Base-by-base conservation (phyloP, 2,113 vertebrate species). In the Platichthys stellatus region DNA sequence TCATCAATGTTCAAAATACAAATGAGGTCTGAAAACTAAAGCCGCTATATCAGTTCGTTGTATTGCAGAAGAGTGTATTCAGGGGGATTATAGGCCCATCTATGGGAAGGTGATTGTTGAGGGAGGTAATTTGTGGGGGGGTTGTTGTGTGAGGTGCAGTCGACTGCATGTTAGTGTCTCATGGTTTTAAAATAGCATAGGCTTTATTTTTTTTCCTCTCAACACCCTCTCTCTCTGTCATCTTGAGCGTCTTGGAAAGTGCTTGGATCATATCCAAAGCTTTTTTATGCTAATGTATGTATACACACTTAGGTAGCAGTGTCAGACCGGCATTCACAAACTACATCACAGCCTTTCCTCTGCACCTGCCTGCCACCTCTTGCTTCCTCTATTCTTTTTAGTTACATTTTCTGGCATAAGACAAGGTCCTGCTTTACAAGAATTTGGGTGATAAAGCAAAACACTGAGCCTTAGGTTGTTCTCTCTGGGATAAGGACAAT, bases 211-310 rank as follows among this genome's bases (percentile, higher is more conserved):
- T 67, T 76, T 88, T 83, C 67, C 59, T 80, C 85, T 78, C 78
- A 80, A 67, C 78, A 51, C 63, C 9, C 26, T 31, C 75, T 53
- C 77, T 64, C 63, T 84, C 76, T 79, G 82, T 84, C 67, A 49
- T 80, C 73, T 78, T 9, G 13, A 76, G 74, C 58, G 57, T 84
- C 67, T 78, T 76, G 67, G 79, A 88, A 86, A 77, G 71, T 72
- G 76, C 88, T 88, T 73, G 83, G 86, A 89, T 90, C 84, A 88
- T 87, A 90, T 86, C 87, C 86, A 90, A 89, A 91, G 89, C 86
- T 88, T 80, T 85, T 90, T 90, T 89, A 92, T 91, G 90, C 85
- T 90, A 90, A 90, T 89, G 71, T 68, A 81, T 43, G 40, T 43
- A 43, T 85, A 84, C 76, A 84, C 80, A 83, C 78, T 84, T 86